Evolutionary conservation across 1,140 invertebrate species (phyloP).

Genomic region (Penaeus indicus): DNA sequence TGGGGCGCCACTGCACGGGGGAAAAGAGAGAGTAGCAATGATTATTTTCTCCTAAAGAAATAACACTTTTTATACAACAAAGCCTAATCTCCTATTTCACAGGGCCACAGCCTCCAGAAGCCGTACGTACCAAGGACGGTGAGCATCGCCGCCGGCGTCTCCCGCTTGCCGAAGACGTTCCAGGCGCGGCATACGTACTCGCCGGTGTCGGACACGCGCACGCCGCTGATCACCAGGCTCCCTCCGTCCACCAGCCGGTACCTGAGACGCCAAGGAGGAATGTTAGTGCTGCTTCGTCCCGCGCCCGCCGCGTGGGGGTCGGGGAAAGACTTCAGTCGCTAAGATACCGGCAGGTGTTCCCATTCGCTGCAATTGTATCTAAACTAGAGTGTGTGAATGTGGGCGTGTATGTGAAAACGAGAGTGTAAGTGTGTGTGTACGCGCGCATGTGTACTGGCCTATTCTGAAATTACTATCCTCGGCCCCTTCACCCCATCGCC

Average conservation of each 20-base stretch:
- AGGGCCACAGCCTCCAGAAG: neutral
- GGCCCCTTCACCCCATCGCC: no score
- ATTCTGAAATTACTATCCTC: no score
- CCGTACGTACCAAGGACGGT: constrained; percentile 57
- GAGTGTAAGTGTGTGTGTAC: neutral
- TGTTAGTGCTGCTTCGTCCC: neutral
- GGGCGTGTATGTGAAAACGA: neutral
- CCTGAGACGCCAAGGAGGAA: constrained; percentile 23
- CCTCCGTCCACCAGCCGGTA: constrained; percentile 69
- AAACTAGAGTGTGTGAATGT: neutral
- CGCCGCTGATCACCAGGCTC: constrained; percentile 71
- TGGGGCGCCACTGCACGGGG: constrained; percentile 59
- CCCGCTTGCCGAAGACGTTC: constrained; percentile 72
- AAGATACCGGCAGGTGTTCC: no score
- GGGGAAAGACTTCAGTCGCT: no score
- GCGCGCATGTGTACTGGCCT: no score
- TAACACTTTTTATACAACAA: neutral
- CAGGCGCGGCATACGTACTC: constrained; percentile 72
- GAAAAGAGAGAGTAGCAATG: neutral
- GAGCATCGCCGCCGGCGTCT: constrained; percentile 68
- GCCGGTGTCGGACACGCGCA: constrained; percentile 71
- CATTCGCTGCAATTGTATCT: no score
- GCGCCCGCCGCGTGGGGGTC: no score
- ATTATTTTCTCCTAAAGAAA: neutral
- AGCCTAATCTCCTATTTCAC: no score